Base-by-base conservation (phyloP, 2,797 vertebrate species). In the Steatocranus sp. region DNA sequence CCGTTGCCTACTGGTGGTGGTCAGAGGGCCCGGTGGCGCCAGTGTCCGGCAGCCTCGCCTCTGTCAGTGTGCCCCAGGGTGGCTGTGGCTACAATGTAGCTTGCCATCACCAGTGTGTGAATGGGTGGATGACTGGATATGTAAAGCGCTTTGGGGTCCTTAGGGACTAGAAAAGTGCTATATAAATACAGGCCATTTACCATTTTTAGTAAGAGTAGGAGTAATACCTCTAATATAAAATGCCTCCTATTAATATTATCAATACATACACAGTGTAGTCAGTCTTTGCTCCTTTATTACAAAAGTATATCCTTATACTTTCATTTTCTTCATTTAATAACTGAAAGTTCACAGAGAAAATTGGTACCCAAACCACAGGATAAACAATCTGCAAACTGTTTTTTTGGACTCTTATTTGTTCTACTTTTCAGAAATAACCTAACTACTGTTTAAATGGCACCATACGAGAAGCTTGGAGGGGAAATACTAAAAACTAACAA, bases 381-480 rank as follows among this genome's bases (percentile, higher is more conserved):
- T 38, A 61, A 14, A 36, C 32, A 14, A 63, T 2, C 6, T n/a
- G 32, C 32, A 63, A 63, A 36, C 11, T 20, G 0, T 7, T n/a
- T 11, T 0, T 36, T 61, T 58, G 17, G 30, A 61, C 34, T 38
- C 11, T 8, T 38, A 38, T 23, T 66, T 38, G 1, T 66, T 20
- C 61, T 66, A 9, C 34, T 66, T 66, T 66, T 66, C 11, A 66
- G n/a, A 41, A 66, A 63, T n/a, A 63, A 63, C 2, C 34, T 0
- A 9, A 66, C 34, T 23, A 38, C 61, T 23, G 34, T 66, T 66
- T 38, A 66, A 66, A 66, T 66, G 61, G n/a, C 63, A 41, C 1
- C 36, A 25, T 3, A 15, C 0, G 12, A 41, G 61, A 66, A 66
- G 1, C 5, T 66, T 66, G 2, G n/a, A 41, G n/a, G 20, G 8